Percentiles rank a stretch among this genome's conserved stretches.
phyloP scores from a whole-genome alignment of 1,140 invertebrate species.

The Lasioglossum baleicum region DNA sequence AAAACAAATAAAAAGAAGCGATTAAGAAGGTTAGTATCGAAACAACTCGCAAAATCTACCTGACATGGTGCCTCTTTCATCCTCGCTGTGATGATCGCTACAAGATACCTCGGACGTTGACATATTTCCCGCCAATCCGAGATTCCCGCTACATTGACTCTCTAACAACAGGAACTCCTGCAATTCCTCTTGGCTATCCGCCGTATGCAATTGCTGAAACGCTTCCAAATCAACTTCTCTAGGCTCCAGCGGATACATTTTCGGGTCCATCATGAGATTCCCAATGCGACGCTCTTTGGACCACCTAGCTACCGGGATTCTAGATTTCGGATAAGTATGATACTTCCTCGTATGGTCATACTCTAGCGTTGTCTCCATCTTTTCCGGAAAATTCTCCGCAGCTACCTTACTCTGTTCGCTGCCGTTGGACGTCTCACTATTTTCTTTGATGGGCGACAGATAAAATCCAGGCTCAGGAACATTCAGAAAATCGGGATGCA shows the following conservation, averaged over 20 bases:
- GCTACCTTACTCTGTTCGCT: slow-evolving; percentile 52
- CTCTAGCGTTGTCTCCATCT: slow-evolving; percentile 19
- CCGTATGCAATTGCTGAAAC: slow-evolving; percentile 82
- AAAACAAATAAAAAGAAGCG: too few species aligned
- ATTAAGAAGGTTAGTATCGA: slow-evolving; percentile 24
- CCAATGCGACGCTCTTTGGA: slow-evolving; percentile 64
- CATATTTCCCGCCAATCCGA: slow-evolving; percentile 77
- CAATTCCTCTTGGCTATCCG: slow-evolving; percentile 84
- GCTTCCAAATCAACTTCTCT: slow-evolving; percentile 82
- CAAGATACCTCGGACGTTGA: slow-evolving; percentile 74
- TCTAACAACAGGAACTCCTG: slow-evolving; percentile 85
- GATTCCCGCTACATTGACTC: slow-evolving; percentile 82
- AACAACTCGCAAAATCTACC: slow-evolving; percentile 62
- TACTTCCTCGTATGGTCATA: slow-evolving; percentile 74
- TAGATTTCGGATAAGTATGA: slow-evolving; percentile 81
- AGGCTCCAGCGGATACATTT: slow-evolving; percentile 81
- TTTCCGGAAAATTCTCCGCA: background rate
- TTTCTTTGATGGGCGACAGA: slow-evolving; percentile 82
- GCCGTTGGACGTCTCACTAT: slow-evolving; percentile 80
- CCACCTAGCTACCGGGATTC: slow-evolving; percentile 72
- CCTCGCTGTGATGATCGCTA: slow-evolving; percentile 66
- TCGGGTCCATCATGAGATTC: slow-evolving; percentile 71
- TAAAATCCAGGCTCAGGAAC: slow-evolving; percentile 59
- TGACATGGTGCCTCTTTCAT: slow-evolving; percentile 75
- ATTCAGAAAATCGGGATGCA: slow-evolving; percentile 10